Conservation (phyloP, 2,888 invertebrate species). For the Hoplodrina ambigua region DNA sequence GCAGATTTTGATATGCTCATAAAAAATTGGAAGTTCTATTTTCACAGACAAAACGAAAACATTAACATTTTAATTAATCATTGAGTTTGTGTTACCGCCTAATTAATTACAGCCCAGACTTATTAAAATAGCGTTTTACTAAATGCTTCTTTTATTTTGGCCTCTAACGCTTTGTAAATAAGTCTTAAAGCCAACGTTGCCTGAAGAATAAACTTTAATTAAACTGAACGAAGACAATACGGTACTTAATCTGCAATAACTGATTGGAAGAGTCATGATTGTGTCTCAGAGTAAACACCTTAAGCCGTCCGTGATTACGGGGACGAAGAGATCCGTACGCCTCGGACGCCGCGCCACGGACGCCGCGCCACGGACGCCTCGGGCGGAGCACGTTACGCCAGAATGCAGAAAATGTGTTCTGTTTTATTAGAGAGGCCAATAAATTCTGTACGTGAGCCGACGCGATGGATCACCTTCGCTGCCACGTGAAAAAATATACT, state of each 20-base stretch:
- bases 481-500: constrained; percentile 74
- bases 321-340: constrained; percentile 27
- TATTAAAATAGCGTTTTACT: constrained; percentile 35
- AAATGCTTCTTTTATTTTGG: constrained; percentile 29
- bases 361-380: constrained; percentile 14
- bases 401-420: constrained; percentile 86
- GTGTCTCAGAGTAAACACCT: constrained; percentile 68
- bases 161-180: background rate
- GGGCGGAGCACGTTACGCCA: constrained; percentile 68
- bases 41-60: constrained; percentile 16
- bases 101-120: constrained; percentile 44
- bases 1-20: background rate
- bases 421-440: constrained; percentile 86
- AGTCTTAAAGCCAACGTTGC: constrained; percentile 10
- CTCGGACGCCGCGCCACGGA: constrained; percentile 16
- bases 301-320: constrained; percentile 70
- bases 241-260: constrained; percentile 50
- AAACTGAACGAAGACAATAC: constrained; percentile 39
- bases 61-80: constrained; percentile 6
- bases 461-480: constrained; percentile 71
- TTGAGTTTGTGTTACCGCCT: constrained; percentile 7
- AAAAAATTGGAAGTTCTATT: constrained; percentile 1
- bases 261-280: constrained; percentile 63
- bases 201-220: constrained; percentile 36
- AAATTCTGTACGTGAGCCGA: constrained; percentile 85